Evolutionary conservation across 2,888 invertebrate species (phyloP).

Genomic region (Neria commutata): DNA sequence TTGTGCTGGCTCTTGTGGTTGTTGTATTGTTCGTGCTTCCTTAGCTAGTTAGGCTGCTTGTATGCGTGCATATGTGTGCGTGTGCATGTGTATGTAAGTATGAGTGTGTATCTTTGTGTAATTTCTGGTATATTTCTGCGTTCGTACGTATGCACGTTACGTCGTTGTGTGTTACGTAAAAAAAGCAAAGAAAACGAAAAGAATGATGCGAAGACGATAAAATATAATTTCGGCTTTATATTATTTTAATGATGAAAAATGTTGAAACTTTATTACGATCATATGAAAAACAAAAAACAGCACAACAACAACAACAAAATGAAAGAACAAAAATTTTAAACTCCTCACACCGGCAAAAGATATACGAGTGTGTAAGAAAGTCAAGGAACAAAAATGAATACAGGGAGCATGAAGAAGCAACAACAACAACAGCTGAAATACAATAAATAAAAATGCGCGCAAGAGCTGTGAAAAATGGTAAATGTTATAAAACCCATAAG

Average conservation of each 20-base stretch:
- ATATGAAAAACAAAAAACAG: slow-evolving; percentile 41
- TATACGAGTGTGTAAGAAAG: too few species aligned
- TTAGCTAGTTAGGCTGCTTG: slow-evolving; percentile 6
- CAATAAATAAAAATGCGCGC: slow-evolving; percentile 31
- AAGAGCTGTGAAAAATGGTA: slow-evolving; percentile 34
- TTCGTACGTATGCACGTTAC: slow-evolving; percentile 18
- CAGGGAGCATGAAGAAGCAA: too few species aligned
- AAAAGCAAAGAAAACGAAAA: too few species aligned
- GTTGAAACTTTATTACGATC: slow-evolving; percentile 59
- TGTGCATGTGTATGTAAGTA: too few species aligned
- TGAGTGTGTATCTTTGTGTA: too few species aligned
- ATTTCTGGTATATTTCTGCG: slow-evolving; percentile 49
- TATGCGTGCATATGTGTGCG: too few species aligned
- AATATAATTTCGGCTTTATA: slow-evolving; percentile 58
- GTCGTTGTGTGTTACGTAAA: slow-evolving; percentile 41
- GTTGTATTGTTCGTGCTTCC: neutral
- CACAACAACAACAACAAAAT: slow-evolving; percentile 4
- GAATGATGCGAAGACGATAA: slow-evolving; percentile 56
- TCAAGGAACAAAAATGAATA: too few species aligned
- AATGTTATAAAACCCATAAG: slow-evolving; percentile 43
- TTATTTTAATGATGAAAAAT: slow-evolving; percentile 61
- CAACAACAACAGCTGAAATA: slow-evolving; percentile 34
- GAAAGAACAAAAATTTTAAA: neutral
- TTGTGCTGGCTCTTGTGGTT: slow-evolving; percentile 9
- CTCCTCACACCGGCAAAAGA: neutral